Evolutionary conservation across 2,888 invertebrate genomes (phyloP).

Genomic region (Macroteleia sp.): DNA sequence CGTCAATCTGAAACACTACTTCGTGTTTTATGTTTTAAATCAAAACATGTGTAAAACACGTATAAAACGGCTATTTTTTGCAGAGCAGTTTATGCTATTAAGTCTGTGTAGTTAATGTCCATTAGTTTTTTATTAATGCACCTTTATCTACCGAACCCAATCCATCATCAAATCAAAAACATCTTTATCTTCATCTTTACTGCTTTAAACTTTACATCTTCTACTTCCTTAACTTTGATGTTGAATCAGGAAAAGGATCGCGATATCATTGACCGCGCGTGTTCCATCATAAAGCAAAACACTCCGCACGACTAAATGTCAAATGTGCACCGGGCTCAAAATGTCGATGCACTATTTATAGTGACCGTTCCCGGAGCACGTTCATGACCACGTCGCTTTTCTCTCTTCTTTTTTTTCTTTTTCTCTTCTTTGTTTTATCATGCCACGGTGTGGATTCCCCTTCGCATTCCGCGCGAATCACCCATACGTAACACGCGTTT

Average conservation of each 20-base stretch:
- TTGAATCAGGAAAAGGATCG: constrained; percentile 33
- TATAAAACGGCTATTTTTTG: too few species aligned
- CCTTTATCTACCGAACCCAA: too few species aligned
- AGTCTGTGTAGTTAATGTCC: too few species aligned
- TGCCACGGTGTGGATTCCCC: constrained; percentile 1
- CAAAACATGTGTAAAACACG: too few species aligned
- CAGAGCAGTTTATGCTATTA: too few species aligned
- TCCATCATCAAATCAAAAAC: too few species aligned
- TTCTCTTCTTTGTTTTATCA: background rate
- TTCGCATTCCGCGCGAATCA: constrained; percentile 33
- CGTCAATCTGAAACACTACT: too few species aligned
- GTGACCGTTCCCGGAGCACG: constrained; percentile 67
- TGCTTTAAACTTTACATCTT: too few species aligned
- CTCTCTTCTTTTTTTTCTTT: constrained; percentile 11
- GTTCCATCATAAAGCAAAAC: constrained; percentile 57
- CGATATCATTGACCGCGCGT: constrained; percentile 51
- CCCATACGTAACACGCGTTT: constrained; percentile 12
- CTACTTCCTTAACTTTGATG: constrained; percentile 10
- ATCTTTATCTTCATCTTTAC: too few species aligned
- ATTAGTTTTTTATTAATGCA: too few species aligned
- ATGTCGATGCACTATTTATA: constrained; percentile 79
- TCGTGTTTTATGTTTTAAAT: too few species aligned
- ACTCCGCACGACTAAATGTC: constrained; percentile 73
- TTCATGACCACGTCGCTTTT: constrained; percentile 72
- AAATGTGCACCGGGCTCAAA: constrained; percentile 73